Base-by-base conservation (phyloP, 1,140 invertebrate genomes). In the Manduca sexta region DNA sequence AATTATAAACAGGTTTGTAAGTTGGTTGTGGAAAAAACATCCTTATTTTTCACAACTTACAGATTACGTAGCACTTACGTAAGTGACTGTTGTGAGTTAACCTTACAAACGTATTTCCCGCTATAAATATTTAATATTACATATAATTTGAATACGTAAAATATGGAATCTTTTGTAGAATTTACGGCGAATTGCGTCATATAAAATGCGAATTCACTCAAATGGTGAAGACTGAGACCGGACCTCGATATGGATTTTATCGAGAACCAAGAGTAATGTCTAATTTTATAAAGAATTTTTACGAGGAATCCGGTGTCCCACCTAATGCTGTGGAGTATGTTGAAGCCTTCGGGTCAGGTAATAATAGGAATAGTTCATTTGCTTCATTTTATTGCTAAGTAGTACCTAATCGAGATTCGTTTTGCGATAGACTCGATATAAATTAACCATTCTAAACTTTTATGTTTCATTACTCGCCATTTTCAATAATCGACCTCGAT, bases 271-370 rank as follows among this genome's bases (percentile, higher is more conserved):
- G 38, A 52, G 84, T 18, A 88, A 91, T 72, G 78, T 85, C 48
- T 43, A 74, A 38, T 58, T 94, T 75, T 17, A 67, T 94, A 5
- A 69, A 87, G 38, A 87, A 89, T 35, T 89, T 88, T 40, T 94
- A 94, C 58, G 64, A 83, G 29, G 89, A 92, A 60, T 85, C 87
- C 5, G 81, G 87, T 29, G 71, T 95, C 6, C 81, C 90, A 53
- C 92, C 93, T 4, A 63, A 78, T 39, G 69, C 80, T 15, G 89
- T 94, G 0, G 83, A 87, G 17, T 95, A 92, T 68, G 88, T 95
- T 15, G 93, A 95, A 82, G 89, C 91, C 16, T 92, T 93, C 78
- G 93, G 93, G 21, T 92, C 92, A 69, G 84, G 69, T 86, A 66
- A 88, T 15, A 15, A 37, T 37, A 38, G 3, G 6, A 15, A 6